Evolutionary conservation across 2,797 vertebrate species (phyloP), one percentile per base, ranked within the genome.

Genomic region (Lacerta agilis): DNA sequence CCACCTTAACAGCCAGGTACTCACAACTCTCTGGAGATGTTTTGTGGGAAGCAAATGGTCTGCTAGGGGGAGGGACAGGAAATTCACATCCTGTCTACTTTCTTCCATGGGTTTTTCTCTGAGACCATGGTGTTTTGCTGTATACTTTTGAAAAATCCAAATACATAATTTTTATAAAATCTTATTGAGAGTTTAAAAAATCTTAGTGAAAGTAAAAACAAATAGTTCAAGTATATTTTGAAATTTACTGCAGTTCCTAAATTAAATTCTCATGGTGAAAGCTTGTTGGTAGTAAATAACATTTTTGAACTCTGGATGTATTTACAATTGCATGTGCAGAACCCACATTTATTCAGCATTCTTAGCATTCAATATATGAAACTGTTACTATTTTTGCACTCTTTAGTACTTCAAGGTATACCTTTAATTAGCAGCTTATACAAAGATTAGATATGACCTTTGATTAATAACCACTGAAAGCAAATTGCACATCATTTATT

Each of bases 261-360:
- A 13, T 79, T 58, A 61, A 80, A 20, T 36, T 36, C 18, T 85
- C 43, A 23, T 41, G 23, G 41, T 33, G 20, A 23, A 20, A 55
- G 25, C 23, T 58, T 49, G 49, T 66, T 38, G 41, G 43, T 27
- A 86, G 41, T 58, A 71, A 71, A 7, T 13, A 45, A 25, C 9
- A 43, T 23, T 66, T 58, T 86, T 86, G 41, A 79, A 69, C 13
- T 71, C 9, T 38, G 43, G 45, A 41, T 55, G 13, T 25, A 38
- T 2, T 66, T 82, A 11, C 33, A 38, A 9, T 38, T 58, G 38
- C 41, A 17, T 75, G 2, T 76, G 11, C 25, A 43, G 29, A 64
- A 83, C 79, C 81, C 86, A 78, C 86, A 92, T 89, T 85, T 88
- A 5, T 88, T 49, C 41, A 27, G 80, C 85, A 0, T 2, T 61